Evolutionary conservation across 2,113 vertebrate species (phyloP).

Genomic region (Ariopsis seemanni): DNA sequence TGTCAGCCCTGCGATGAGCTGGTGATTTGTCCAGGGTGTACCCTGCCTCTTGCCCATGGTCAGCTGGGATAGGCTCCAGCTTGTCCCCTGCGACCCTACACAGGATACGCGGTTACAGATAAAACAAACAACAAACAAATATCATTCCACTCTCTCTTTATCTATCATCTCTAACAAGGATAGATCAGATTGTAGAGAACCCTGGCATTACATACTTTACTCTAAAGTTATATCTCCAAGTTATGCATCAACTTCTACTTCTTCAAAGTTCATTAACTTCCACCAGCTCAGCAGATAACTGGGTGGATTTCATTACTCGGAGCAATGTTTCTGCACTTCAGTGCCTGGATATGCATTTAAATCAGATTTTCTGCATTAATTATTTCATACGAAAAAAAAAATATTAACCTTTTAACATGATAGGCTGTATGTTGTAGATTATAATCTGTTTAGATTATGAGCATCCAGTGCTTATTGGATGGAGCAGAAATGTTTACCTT

Average conservation of each 20-base stretch:
- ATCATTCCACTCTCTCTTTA: not conserved
- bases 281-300: slow-evolving; percentile 22
- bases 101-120: too few species aligned
- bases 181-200: slow-evolving; percentile 38
- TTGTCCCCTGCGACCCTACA: too few species aligned
- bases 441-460: not conserved
- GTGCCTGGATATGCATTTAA: slow-evolving; percentile 17
- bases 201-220: not conserved
- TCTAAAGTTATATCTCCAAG: slow-evolving; percentile 20
- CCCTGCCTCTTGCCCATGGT: too few species aligned
- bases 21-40: too few species aligned
- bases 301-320: slow-evolving; percentile 22
- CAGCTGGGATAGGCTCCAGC: too few species aligned
- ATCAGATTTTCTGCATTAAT: slow-evolving; percentile 25
- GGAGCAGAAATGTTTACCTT: not conserved
- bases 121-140: too few species aligned
- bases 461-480: not conserved
- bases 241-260: slow-evolving; percentile 40
- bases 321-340: not conserved
- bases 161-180: slow-evolving; percentile 52
- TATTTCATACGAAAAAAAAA: not conserved
- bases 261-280: slow-evolving; percentile 39
- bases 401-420: not conserved
- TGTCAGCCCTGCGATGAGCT: too few species aligned
- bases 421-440: slow-evolving; percentile 17